A percentile compares a stretch with the other conserved stretches of the same genome.
Evolutionary conservation across 2,797 vertebrate species (phyloP).

Genomic region (Urosaurus nigricauda): DNA sequence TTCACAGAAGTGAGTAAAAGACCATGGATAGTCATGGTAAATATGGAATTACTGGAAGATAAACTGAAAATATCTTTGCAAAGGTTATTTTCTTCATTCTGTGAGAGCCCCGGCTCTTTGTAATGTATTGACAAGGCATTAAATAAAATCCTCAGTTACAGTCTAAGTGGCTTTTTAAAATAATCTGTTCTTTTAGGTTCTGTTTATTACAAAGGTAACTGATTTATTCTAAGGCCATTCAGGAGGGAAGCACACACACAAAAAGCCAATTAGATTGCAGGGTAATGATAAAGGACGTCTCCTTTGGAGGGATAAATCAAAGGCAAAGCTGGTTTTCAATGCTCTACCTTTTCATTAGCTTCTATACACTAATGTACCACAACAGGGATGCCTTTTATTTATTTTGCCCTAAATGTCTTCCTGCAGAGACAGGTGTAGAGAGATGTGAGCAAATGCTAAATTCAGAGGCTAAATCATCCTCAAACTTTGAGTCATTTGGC

Average conservation of each 20-base stretch:
- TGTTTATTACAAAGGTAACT: slow-evolving; percentile 39
- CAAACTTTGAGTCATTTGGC: slow-evolving; percentile 14
- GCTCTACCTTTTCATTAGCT: slow-evolving; percentile 66
- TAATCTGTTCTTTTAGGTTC: slow-evolving; percentile 1
- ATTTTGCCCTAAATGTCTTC: slow-evolving; percentile 46
- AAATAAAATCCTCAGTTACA: slow-evolving; percentile 24
- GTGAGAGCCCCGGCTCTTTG: slow-evolving; percentile 2
- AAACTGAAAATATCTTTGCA: slow-evolving; percentile 28
- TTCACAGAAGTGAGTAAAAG: background rate
- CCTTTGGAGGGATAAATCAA: slow-evolving; percentile 51
- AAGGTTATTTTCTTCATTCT: background rate
- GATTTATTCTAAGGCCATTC: slow-evolving; percentile 39
- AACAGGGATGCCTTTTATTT: slow-evolving; percentile 39
- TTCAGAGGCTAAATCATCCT: slow-evolving; percentile 27
- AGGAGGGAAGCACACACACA: slow-evolving; percentile 13
- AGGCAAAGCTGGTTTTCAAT: slow-evolving; percentile 39
- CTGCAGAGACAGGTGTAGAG: slow-evolving; percentile 40
- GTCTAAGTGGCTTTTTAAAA: slow-evolving; percentile 41
- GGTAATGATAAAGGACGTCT: slow-evolving; percentile 30
- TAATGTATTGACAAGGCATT: slow-evolving; percentile 17
- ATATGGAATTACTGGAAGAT: slow-evolving; percentile 38
- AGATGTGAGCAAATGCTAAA: slow-evolving; percentile 4
- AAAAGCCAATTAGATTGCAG: slow-evolving; percentile 6
- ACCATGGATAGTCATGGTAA: slow-evolving; percentile 18
- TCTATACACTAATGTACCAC: slow-evolving; percentile 28